Evolutionary conservation across 1,140 invertebrate genomes (phyloP).

Genomic region (Centruroides sculpturatus): DNA sequence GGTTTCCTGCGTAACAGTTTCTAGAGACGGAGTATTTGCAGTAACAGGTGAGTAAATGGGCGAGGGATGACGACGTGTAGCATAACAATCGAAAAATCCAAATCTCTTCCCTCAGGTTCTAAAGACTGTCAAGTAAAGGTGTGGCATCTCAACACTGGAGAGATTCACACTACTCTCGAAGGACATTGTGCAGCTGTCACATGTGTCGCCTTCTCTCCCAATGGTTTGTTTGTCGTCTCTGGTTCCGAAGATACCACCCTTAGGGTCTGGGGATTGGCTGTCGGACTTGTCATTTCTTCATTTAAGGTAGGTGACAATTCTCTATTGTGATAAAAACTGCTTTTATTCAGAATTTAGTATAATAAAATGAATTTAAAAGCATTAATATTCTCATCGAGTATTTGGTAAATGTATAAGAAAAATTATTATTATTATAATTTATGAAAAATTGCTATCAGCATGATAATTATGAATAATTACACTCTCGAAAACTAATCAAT

Average conservation of each 20-base stretch:
- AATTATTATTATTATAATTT: no score
- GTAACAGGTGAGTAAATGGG: conserved; percentile 37
- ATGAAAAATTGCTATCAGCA: no score
- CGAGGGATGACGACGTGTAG: no score
- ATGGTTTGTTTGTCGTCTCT: conserved; percentile 58
- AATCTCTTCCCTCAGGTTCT: conserved; percentile 34
- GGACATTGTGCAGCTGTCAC: conserved; percentile 58
- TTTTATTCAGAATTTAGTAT: no score
- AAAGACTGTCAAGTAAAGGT: conserved; percentile 56
- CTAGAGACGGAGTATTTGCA: conserved; percentile 60
- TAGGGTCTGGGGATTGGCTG: conserved; percentile 52
- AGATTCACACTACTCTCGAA: conserved; percentile 49
- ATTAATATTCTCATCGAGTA: no score
- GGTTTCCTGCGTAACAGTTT: conserved; percentile 62
- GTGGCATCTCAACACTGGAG: conserved; percentile 62
- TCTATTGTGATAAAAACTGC: no score
- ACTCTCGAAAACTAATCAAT: no score
- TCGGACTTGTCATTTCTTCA: neutral
- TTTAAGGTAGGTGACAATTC: conserved; percentile 3
- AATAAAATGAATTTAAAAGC: no score
- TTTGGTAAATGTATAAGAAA: no score
- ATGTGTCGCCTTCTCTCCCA: conserved; percentile 60
- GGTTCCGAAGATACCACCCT: conserved; percentile 65
- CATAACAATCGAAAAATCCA: neutral
- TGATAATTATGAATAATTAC: no score